Conservation (phyloP, 2,797 vertebrate genomes). For the Diplodus puntazzo region DNA sequence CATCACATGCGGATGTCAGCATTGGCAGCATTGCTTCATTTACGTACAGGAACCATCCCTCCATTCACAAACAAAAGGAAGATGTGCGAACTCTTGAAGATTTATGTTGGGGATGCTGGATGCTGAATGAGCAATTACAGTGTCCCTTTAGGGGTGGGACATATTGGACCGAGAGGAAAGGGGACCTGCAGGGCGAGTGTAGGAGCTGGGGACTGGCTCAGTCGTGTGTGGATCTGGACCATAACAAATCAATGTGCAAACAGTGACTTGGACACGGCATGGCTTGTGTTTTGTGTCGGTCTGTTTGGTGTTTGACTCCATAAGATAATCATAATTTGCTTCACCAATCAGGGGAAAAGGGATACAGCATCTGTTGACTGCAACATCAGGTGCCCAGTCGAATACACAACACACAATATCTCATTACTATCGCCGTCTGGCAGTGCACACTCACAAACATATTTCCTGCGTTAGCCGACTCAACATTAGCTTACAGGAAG, state of each 20-base stretch:
- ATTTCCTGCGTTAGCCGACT: conserved; percentile 41
- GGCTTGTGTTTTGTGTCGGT: conserved; percentile 17
- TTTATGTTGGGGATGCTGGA: background rate
- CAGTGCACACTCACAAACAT: conserved; percentile 2
- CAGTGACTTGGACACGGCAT: conserved; percentile 1
- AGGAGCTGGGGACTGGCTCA: background rate
- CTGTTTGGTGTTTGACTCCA: conserved; percentile 24
- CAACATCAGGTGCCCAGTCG: conserved; percentile 55
- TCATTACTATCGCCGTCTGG: conserved; percentile 61
- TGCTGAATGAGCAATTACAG: conserved; percentile 46
- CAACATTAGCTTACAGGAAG: conserved; percentile 58
- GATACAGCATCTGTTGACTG: conserved; percentile 47
- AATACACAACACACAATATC: conserved; percentile 60
- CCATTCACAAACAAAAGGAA: conserved; percentile 38
- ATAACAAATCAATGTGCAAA: conserved; percentile 1
- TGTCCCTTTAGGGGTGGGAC: conserved; percentile 37
- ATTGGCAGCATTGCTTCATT: conserved; percentile 26
- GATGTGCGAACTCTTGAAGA: conserved; percentile 9
- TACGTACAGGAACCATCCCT: background rate
- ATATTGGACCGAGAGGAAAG: background rate
- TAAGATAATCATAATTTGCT: conserved; percentile 50
- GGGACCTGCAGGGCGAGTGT: background rate
- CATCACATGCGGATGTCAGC: conserved; percentile 19
- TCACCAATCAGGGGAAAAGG: conserved; percentile 51
- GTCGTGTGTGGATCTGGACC: conserved; percentile 2